These are phyloP conservation scores for Anolis apletophallus DNA, from an alignment of 2,797 vertebrate genomes.

Conservation along the genomic window DNA sequence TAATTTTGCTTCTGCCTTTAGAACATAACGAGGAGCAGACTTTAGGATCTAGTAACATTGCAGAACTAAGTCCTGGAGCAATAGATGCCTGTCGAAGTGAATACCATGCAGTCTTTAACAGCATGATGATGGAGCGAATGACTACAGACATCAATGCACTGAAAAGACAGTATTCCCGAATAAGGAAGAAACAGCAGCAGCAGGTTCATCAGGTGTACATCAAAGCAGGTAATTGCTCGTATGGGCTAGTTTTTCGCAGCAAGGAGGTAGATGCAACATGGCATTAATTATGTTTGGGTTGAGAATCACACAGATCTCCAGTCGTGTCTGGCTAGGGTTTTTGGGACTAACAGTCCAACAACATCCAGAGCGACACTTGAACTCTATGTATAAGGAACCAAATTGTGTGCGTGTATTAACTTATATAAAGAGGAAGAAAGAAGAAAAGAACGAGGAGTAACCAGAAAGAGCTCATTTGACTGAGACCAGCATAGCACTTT, in stretches of 20 bases:
- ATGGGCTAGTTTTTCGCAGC: not conserved
- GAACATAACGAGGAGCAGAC: conserved; percentile 87
- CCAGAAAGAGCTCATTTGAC: not conserved
- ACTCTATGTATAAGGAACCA: conserved; percentile 1
- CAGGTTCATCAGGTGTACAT: conserved; percentile 94
- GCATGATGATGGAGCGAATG: conserved; percentile 99
- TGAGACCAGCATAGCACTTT: not conserved
- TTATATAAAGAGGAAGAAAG: conserved; percentile 6
- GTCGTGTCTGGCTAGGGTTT: no score
- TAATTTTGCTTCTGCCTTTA: conserved; percentile 59
- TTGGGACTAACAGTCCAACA: no score
- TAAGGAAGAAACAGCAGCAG: conserved; percentile 93
- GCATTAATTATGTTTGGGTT: not conserved
- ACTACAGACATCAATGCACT: conserved; percentile 95
- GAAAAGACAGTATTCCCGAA: conserved; percentile 92
- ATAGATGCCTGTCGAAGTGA: conserved; percentile 89
- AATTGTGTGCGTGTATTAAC: conserved; percentile 15
- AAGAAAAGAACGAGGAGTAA: not conserved
- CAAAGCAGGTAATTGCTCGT: conserved; percentile 86
- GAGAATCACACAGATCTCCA: no score
- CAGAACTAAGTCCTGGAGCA: conserved; percentile 93
- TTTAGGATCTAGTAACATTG: conserved; percentile 86
- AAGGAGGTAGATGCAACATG: not conserved
- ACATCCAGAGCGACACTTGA: no score
- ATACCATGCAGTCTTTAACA: conserved; percentile 95